A percentile compares a stretch with the other conserved stretches of the same genome.
These are phyloP conservation scores for Pogonophryne albipinna DNA, from an alignment of 2,797 vertebrate species.

Conservation along the genomic window DNA sequence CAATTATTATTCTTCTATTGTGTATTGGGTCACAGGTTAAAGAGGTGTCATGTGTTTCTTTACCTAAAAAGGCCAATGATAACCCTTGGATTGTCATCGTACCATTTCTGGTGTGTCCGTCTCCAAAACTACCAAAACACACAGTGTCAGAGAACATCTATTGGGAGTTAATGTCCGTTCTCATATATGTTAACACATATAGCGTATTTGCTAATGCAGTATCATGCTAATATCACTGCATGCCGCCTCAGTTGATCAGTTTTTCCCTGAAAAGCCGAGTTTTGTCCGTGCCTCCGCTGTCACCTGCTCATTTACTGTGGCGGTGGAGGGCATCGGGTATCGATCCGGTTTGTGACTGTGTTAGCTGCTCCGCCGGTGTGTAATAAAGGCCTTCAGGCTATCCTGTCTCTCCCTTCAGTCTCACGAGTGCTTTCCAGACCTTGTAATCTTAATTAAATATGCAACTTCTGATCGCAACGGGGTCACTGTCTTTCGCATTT, in stretches of 20 bases:
- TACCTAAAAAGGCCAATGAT: too few species aligned
- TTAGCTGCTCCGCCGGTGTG: conserved; percentile 92
- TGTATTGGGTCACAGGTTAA: too few species aligned
- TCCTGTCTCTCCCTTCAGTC: conserved; percentile 84
- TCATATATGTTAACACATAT: too few species aligned
- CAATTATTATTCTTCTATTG: too few species aligned
- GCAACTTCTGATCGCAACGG: conserved; percentile 93
- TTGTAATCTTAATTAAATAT: conserved; percentile 98
- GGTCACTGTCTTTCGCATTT: conserved; percentile 89
- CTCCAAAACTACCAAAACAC: too few species aligned
- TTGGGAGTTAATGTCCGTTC: too few species aligned
- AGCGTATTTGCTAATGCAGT: too few species aligned
- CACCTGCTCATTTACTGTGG: conserved; percentile 82
- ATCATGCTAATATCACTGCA: too few species aligned
- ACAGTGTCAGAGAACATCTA: too few species aligned
- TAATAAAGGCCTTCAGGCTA: conserved; percentile 91
- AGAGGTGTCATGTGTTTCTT: conserved; percentile 61
- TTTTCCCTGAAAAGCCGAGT: conserved; percentile 85
- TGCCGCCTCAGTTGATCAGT: conserved; percentile 31
- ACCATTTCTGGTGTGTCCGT: too few species aligned
- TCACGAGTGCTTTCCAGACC: conserved; percentile 91
- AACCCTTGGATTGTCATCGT: too few species aligned
- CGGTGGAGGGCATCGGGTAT: conserved; percentile 88
- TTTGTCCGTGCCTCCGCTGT: conserved; percentile 91
- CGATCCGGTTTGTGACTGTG: conserved; percentile 88